Evolutionary conservation across 2,888 invertebrate species (phyloP).

Genomic region (Automeris io): DNA sequence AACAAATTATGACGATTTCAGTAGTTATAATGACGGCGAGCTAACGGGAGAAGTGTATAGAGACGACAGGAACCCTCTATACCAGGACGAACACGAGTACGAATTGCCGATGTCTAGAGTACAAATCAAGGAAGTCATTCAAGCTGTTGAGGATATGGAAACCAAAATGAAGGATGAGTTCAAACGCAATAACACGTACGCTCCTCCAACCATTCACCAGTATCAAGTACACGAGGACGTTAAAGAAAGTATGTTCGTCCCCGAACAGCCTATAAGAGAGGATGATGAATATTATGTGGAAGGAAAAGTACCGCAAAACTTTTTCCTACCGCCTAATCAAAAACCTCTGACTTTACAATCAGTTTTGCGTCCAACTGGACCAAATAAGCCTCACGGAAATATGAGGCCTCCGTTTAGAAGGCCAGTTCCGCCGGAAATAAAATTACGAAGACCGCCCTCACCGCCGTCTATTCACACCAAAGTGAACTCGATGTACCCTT

Average conservation of each 20-base stretch:
- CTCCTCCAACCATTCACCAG: constrained; percentile 27
- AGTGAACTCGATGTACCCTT: constrained; percentile 43
- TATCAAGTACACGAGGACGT: constrained; percentile 58
- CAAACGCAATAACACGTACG: constrained; percentile 27
- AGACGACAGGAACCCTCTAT: constrained; percentile 32
- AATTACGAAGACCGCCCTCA: constrained; percentile 52
- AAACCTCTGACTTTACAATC: constrained; percentile 65
- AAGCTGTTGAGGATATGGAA: constrained; percentile 62
- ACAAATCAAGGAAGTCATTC: constrained; percentile 65
- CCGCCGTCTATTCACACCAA: constrained; percentile 42
- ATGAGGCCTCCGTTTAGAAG: constrained; percentile 57
- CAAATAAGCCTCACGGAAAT: constrained; percentile 38
- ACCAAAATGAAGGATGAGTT: constrained; percentile 47
- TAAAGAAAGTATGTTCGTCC: constrained; percentile 42
- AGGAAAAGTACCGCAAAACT: constrained; percentile 41
- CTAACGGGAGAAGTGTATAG: constrained; percentile 47
- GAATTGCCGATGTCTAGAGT: constrained; percentile 62
- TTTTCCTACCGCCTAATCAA: constrained; percentile 52
- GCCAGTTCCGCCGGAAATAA: constrained; percentile 65
- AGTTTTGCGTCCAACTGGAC: constrained; percentile 53
- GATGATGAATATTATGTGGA: constrained; percentile 59
- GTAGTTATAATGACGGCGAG: constrained; percentile 51
- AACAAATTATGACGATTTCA: constrained; percentile 71
- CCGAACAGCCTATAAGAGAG: constrained; percentile 52
- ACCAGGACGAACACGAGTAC: constrained; percentile 48